Conservation (phyloP, 1,140 invertebrate genomes). For the Nylanderia fulva region DNA sequence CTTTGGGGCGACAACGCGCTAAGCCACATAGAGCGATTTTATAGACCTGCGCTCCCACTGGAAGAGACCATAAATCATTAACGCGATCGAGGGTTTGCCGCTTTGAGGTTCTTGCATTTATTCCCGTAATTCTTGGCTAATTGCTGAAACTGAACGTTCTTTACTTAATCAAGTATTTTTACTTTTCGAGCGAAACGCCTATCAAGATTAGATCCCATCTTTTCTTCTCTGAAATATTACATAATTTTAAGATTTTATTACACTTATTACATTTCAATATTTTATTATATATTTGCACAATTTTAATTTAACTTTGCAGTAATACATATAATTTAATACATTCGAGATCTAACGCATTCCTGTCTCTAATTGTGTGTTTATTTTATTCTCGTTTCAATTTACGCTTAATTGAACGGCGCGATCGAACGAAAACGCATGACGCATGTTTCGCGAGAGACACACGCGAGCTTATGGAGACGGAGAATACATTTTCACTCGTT, state of each 20-base stretch:
- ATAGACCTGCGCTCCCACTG: slow-evolving; percentile 18
- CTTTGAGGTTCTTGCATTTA: neutral
- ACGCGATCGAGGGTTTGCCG: neutral
- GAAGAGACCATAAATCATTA: slow-evolving; percentile 45
- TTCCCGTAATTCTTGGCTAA: neutral
- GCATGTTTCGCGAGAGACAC: neutral
- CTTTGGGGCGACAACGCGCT: slow-evolving; percentile 20
- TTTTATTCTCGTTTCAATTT: neutral
- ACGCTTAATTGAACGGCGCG: neutral
- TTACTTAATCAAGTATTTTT: neutral
- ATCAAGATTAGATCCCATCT: neutral
- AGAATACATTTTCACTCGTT: slow-evolving; percentile 34
- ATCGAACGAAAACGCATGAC: slow-evolving; percentile 18
- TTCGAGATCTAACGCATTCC: neutral
- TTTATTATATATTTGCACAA: too few relatives aligned
- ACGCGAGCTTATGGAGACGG: neutral
- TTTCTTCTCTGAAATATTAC: too few relatives aligned
- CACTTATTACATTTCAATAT: too few relatives aligned
- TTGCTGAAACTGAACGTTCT: neutral
- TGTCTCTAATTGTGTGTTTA: neutral
- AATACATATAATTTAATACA: neutral
- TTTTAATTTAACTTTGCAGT: neutral
- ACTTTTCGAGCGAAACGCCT: neutral
- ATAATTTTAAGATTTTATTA: too few relatives aligned
- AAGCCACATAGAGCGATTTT: slow-evolving; percentile 36